These are phyloP conservation scores for Odontomyia ornata DNA, from an alignment of 2,888 invertebrate genomes.

Conservation along the genomic window DNA sequence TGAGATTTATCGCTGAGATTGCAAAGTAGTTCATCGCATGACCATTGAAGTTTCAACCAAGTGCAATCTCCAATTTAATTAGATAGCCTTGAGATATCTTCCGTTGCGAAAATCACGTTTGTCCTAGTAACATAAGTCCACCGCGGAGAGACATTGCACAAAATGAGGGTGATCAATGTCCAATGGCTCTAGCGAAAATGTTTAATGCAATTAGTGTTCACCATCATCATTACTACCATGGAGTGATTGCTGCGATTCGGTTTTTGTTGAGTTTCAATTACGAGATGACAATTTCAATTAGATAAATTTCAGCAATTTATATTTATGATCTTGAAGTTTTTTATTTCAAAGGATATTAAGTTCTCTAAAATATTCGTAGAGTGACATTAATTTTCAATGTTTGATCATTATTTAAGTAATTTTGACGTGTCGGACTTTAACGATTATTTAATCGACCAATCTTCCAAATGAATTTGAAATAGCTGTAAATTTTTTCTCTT, in stretches of 20 bases:
- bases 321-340: conserved; percentile 35
- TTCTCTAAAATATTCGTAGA: too few species aligned
- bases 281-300: conserved; percentile 23
- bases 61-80: conserved; percentile 22
- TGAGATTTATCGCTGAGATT: not conserved
- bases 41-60: not conserved
- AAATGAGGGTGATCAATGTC: conserved; percentile 23
- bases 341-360: too few species aligned
- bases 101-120: conserved; percentile 40
- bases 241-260: conserved; percentile 15
- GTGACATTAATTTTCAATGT: too few species aligned
- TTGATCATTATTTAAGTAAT: too few species aligned
- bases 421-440: too few species aligned
- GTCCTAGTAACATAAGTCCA: conserved; percentile 27
- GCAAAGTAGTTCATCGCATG: not conserved
- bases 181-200: not conserved
- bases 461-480: too few species aligned
- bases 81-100: conserved; percentile 32
- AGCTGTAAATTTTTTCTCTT: too few species aligned
- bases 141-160: not conserved
- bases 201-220: not conserved
- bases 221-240: not conserved
- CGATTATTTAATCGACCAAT: too few species aligned
- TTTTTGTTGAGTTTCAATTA: conserved; percentile 12
- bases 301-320: conserved; percentile 14